Evolutionary conservation across 92 coral and sea anemone genomes (phyloP), one percentile per base, ranked within the genome.

Genomic region (Zoanthus gigantus): DNA sequence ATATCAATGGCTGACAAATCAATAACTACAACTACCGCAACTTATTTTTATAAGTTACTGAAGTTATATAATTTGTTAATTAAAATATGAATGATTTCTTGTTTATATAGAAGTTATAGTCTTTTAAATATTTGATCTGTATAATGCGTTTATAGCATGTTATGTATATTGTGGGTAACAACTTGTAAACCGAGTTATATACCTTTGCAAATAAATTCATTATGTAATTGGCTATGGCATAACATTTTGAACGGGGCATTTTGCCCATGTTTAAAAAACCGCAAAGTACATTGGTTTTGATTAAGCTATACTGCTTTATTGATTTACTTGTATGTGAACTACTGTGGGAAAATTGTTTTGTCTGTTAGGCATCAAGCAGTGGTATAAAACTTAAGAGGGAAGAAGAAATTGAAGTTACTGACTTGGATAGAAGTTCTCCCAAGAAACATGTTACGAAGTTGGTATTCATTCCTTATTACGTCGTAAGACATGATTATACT

Each of bases 1-100:
- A 77, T 77, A 68, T 54, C 82, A 77, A 77, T 77, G 82, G 82
- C 82, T 77, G 82, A 77, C 48, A 77, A 77, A 77, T 77, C 82
- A 52, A 77, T 77, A 30, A 50, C 44, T 75, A 75, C 79, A 75
- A 75, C 79, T 75, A 75, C 79, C 79, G 42, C 79, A 75, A 18
- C 79, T 47, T 48, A 75, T 75, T 48, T 75, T 75, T 75, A 75
- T 75, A n/a, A 75, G 44, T 75, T 75, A 18, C 79, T 76, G 67
- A 76, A 76, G 81, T 76, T 76, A 60, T 76, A 76, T 76, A 76
- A 76, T 76, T 76, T 76, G 81, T 11, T 76, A 76, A 76, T 45
- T 7, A 76, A 52, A 76, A 76, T 52, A 29, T 50, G 44, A 76
- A 76, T 52, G 65, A 76, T 76, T 76, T 9, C 18, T 76, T 76